Evolutionary conservation across 2,797 vertebrate genomes (phyloP), one percentile per base, ranked within the genome.

Genomic region (Crocodylus rhombifer): DNA sequence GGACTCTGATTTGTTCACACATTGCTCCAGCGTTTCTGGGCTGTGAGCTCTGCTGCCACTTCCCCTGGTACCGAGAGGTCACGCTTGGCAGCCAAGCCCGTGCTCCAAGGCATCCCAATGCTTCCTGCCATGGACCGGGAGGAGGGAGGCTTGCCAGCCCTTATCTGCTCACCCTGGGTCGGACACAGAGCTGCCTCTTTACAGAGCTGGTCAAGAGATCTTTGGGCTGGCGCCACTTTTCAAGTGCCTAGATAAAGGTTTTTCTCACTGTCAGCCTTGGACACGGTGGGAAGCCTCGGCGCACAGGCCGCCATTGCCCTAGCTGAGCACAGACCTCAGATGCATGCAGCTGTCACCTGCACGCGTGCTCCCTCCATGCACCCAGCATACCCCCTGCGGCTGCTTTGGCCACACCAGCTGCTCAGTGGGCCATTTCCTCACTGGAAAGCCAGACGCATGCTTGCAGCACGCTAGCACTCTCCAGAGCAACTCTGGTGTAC

Each of bases 151-250:
- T 26, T 18, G 20, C 20, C 0, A 0, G 62, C 67, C 42, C 58
- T 87, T 30, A 64, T 51, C 65, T n/a, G 36, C 25, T 58, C 28
- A 1, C 80, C 23, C 73, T 0, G 4, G 18, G 20, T 13, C 8
- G 0, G 4, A 65, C 0, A 1, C 77, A 7, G 14, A 81, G 74
- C 58, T 67, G 69, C 0, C 1, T 0, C 61, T 75, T 74, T 63
- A 30, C 0, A 0, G 74, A 36, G 60, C 6, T 6, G 30, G 67
- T 42, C 57, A 57, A 33, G 57, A 75, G 36, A 28, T 20, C 13
- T 23, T 36, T 12, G 6, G 18, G 73, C 91, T 73, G 91, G 83
- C 83, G 81, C 51, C 60, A 63, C 42, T 2, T 25, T 28, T 36
- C 2, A 78, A 21, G 75, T 0, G 9, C 10, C 11, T 7, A 3